phyloP scores from a whole-genome alignment of 2,888 invertebrate species.

The Aethes cnicana region DNA sequence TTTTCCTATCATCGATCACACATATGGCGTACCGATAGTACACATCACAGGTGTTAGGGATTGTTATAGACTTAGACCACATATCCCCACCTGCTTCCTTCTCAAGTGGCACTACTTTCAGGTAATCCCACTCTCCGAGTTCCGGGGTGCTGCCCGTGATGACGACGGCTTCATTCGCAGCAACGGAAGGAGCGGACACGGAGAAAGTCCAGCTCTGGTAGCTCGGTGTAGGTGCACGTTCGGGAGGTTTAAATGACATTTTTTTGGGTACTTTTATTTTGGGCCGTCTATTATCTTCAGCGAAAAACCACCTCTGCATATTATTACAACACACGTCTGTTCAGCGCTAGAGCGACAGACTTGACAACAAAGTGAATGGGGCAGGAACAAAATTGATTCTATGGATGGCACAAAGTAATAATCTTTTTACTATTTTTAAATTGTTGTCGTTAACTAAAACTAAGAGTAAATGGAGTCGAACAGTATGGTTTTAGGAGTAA shows the following conservation, averaged over 20 bases:
- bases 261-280: conserved; percentile 53
- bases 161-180: conserved; percentile 85
- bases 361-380: too few species aligned
- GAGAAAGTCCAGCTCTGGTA: conserved; percentile 66
- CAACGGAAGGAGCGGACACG: conserved; percentile 78
- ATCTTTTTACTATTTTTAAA: too few species aligned
- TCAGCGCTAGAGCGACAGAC: not conserved
- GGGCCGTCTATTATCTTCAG: conserved; percentile 74
- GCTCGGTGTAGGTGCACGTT: conserved; percentile 45
- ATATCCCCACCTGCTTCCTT: conserved; percentile 66
- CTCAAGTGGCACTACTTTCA: conserved; percentile 81
- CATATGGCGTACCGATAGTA: conserved; percentile 90
- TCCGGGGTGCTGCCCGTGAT: conserved; percentile 86
- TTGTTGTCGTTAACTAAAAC: not conserved
- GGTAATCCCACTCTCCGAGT: conserved; percentile 88
- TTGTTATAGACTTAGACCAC: conserved; percentile 85
- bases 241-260: conserved; percentile 57
- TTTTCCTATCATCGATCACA: conserved; percentile 83
- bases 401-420: too few species aligned
- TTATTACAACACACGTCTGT: conserved; percentile 23
- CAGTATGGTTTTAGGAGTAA: too few species aligned
- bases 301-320: conserved; percentile 86
- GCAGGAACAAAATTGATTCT: too few species aligned
- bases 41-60: conserved; percentile 86
- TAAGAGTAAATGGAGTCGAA: not conserved